Conservation (phyloP, 2,113 vertebrate species). For the Porphyrio hochstetteri region DNA sequence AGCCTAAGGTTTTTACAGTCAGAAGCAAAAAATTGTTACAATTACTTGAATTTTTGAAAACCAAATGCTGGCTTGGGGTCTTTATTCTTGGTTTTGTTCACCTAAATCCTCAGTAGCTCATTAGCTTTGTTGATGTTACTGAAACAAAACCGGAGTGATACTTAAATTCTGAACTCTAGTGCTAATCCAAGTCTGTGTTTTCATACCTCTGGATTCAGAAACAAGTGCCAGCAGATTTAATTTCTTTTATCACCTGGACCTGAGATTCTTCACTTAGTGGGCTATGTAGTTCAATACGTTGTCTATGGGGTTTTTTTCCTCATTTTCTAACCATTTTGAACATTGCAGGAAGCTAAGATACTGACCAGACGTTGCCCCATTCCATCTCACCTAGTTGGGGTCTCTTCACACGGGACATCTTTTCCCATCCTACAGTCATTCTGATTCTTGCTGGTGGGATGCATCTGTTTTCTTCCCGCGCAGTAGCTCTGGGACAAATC, state of each 20-base stretch:
- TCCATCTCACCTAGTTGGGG: not conserved
- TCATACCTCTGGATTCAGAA: not conserved
- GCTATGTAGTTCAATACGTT: not conserved
- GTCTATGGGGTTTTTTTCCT: too few relatives aligned
- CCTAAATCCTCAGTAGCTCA: not conserved
- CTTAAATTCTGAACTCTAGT: not conserved
- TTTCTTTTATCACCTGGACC: not conserved
- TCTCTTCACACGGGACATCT: not conserved
- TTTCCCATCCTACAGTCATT: not conserved
- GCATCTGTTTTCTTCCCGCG: not conserved
- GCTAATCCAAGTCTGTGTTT: not conserved
- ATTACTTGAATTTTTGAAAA: not conserved
- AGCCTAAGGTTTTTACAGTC: not conserved
- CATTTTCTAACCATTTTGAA: not conserved
- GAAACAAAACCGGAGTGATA: fast-evolving
- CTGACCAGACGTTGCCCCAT: not conserved
- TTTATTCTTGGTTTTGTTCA: not conserved
- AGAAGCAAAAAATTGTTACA: not conserved
- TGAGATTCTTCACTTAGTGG: not conserved
- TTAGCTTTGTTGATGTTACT: not conserved
- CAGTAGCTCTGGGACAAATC: not conserved
- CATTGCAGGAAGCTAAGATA: not conserved
- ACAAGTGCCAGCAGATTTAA: not conserved
- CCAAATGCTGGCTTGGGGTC: not conserved
- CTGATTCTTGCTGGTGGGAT: not conserved